Conservation (phyloP, 1,140 invertebrate species). For the Drosophila kurseongensis region DNA sequence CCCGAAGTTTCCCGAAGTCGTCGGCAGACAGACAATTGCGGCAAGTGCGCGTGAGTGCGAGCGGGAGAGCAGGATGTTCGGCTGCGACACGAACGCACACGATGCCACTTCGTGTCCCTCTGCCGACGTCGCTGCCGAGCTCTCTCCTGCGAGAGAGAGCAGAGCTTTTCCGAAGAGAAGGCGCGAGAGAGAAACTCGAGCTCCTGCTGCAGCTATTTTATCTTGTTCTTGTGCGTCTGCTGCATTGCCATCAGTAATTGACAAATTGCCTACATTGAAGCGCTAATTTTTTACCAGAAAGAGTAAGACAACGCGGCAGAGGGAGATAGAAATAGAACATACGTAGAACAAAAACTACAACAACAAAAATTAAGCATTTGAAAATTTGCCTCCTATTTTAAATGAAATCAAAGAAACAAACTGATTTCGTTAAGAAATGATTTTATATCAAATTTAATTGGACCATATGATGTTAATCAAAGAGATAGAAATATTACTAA, state of each 20-base stretch:
- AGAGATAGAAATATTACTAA: too few relatives aligned
- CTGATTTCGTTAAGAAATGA: too few relatives aligned
- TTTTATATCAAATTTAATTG: too few relatives aligned
- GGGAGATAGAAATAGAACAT: too few relatives aligned
- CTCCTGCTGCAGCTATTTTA: conserved; percentile 24
- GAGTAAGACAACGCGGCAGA: background rate
- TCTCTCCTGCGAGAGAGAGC: conserved; percentile 11
- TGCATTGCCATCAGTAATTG: conserved; percentile 44
- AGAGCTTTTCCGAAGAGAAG: conserved; percentile 22
- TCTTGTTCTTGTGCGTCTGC: conserved; percentile 22
- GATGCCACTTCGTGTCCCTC: conserved; percentile 12
- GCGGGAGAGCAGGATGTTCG: conserved; percentile 45
- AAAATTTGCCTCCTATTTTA: too few relatives aligned
- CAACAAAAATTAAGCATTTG: too few relatives aligned
- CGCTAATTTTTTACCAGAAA: conserved; percentile 33
- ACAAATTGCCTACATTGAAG: conserved; percentile 47
- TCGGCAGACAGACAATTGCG: conserved; percentile 18
- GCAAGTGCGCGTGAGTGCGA: conserved; percentile 41
- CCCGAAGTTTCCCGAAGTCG: conserved; percentile 8
- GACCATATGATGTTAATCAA: too few relatives aligned
- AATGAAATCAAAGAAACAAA: too few relatives aligned
- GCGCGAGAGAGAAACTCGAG: background rate
- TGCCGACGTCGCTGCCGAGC: conserved; percentile 10
- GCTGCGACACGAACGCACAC: background rate
- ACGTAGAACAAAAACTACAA: too few relatives aligned